Evolutionary conservation across 2,888 invertebrate genomes (phyloP), one percentile per base, ranked within the genome.

Genomic region (Lasioglossum calceatum): DNA sequence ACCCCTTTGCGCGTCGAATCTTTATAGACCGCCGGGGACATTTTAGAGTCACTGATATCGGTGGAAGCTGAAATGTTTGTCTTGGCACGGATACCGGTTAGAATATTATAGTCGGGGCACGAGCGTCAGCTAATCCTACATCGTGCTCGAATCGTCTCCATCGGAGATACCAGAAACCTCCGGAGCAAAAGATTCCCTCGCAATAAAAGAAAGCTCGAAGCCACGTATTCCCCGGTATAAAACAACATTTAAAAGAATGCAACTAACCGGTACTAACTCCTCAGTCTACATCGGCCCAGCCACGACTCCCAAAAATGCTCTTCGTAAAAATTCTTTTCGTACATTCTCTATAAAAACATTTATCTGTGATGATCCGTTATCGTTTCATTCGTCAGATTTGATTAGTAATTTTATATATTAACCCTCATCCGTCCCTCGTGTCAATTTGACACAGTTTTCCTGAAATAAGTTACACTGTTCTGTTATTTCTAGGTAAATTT

Each of bases 31-130:
- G 39, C 0, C 39, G 42, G 23, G 23, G 12, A 70, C 70, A 36
- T 8, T 39, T 70, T 39, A 70, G 23, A 70, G 39, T n/a, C 39
- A 1, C 36, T 4, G 36, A 36, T 67, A 39, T 70, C 39, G 42
- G 42, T 70, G 70, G 39, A 23, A 23, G 39, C 23, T 39, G 70
- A 70, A 70, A 70, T 70, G 70, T 70, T 70, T 70, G 42, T 23
- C 70, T 70, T 70, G 70, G 70, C 36, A 70, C 70, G 39, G 23
- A 39, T 36, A 39, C 39, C 39, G 70, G 39, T 23, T 70, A 70
- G 36, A 67, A 67, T 67, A 67, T 67, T 36, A 36, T 36, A 36
- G 36, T 67, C 67, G 36, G 19, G 67, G 36, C 67, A 36, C 54
- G 54, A 67, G 67, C 36, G 67, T 23, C 36, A 23, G 67, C 36